Evolutionary conservation across 2,797 vertebrate species (phyloP).

Genomic region (Spinus olivaceus): DNA sequence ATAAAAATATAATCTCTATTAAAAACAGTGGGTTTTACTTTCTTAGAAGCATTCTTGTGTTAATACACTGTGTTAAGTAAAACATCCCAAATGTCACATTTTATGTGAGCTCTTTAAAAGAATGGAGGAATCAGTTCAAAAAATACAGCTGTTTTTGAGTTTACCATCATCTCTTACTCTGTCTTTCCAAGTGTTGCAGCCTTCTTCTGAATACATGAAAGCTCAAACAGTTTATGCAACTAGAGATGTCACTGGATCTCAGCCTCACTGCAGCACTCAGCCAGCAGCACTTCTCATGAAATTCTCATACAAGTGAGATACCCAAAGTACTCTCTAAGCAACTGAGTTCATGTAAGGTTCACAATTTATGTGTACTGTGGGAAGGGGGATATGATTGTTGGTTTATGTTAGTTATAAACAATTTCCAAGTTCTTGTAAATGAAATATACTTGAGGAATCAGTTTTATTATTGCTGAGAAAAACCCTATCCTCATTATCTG

Average conservation of each 20-base stretch:
- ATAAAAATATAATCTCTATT: background rate
- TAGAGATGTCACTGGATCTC: background rate
- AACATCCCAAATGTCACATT: background rate
- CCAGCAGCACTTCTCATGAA: background rate
- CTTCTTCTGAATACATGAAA: background rate
- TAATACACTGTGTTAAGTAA: background rate
- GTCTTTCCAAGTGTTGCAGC: background rate
- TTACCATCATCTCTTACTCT: background rate
- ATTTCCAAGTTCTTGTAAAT: background rate
- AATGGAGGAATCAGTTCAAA: background rate
- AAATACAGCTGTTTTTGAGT: background rate
- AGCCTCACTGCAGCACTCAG: background rate
- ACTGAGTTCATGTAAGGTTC: background rate
- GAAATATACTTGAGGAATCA: conserved; percentile 38
- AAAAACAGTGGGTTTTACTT: background rate
- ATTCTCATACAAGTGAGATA: background rate
- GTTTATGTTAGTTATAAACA: conserved; percentile 11
- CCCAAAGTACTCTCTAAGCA: background rate
- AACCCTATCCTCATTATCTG: conserved; percentile 51
- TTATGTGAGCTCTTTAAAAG: background rate
- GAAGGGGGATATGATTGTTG: background rate
- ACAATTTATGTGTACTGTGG: background rate
- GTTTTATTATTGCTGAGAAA: conserved; percentile 57
- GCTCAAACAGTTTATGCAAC: background rate
- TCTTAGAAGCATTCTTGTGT: background rate